A percentile compares a stretch with the other conserved stretches of the same genome.
phyloP scores from a whole-genome alignment of 2,797 vertebrate species.

The Heliangelus exortis region DNA sequence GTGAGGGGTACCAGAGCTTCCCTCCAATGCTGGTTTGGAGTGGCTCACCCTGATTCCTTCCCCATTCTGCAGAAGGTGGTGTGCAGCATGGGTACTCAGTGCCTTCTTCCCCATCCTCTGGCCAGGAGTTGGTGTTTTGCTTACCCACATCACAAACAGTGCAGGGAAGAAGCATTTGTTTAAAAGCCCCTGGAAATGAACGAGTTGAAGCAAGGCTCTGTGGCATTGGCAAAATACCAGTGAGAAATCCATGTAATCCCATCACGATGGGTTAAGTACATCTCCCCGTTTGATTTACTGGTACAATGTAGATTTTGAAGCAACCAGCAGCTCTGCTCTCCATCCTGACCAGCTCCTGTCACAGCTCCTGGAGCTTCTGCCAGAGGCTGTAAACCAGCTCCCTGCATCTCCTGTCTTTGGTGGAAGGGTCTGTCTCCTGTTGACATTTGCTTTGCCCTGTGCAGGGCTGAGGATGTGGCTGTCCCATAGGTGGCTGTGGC shows the following conservation, averaged over 20 bases:
- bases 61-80: neutral
- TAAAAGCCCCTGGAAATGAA: constrained; percentile 4
- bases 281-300: constrained; percentile 12
- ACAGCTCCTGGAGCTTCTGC: neutral
- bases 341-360: neutral
- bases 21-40: neutral
- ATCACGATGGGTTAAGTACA: neutral
- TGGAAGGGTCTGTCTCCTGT: neutral
- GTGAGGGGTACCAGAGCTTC: neutral
- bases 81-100: rapidly evolving
- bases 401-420: neutral
- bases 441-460: neutral
- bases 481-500: neutral
- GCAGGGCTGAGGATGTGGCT: neutral
- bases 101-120: neutral
- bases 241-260: constrained; percentile 2
- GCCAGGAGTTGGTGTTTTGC: neutral
- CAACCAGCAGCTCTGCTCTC: neutral
- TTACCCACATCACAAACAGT: neutral
- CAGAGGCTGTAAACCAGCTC: neutral
- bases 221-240: neutral
- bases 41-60: neutral
- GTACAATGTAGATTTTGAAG: neutral
- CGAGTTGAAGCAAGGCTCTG: neutral
- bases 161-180: neutral